Evolutionary conservation across 2,797 vertebrate genomes (phyloP), one percentile per base, ranked within the genome.

Genomic region (Erethizon dorsatum): DNA sequence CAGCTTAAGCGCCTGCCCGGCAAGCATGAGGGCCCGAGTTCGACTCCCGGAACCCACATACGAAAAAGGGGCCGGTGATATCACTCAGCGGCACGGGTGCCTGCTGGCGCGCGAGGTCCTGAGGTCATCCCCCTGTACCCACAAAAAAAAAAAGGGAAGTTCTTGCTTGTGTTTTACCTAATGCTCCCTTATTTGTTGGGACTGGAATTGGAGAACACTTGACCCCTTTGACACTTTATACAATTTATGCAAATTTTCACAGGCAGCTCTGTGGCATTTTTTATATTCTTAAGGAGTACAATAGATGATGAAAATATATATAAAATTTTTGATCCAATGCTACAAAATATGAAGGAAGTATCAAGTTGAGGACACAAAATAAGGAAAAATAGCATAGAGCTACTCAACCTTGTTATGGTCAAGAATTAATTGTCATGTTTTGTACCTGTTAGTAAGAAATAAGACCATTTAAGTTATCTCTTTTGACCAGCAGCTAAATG

Each of bases 401-500:
- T 11, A 31, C 7, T 78, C 63, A 75, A 45, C 65, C 20, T 85
- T 88, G 4, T 37, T 69, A 52, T 61, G 22, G 41, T 50, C 56
- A 93, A 93, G 41, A 93, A 86, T 37, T 79, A 84, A 57, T 52
- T 45, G 22, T 77, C 71, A 91, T 22, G 3, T 77, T 54, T 73
- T 47, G 24, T 59, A 56, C 47, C 65, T 79, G 26, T 82, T 85
- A 82, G 20, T 71, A 41, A 56, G 22, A 65, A 96, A 59, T 90
- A 83, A 91, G 47, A 79, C 45, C 28, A 71, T 59, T 85, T 88
- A 83, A 24, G 20, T 87, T 47, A 67, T 56, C 83, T 88, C 20
- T 71, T 61, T 83, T 78, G 50, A 69, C 28, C 37, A 96, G 67
- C 31, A 90, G 45, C 54, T 94, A 84, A 94, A 54, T 52, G 33